Evolutionary conservation across 1,140 invertebrate species (phyloP), one percentile per base, ranked within the genome.

Genomic region (Plodia interpunctella): DNA sequence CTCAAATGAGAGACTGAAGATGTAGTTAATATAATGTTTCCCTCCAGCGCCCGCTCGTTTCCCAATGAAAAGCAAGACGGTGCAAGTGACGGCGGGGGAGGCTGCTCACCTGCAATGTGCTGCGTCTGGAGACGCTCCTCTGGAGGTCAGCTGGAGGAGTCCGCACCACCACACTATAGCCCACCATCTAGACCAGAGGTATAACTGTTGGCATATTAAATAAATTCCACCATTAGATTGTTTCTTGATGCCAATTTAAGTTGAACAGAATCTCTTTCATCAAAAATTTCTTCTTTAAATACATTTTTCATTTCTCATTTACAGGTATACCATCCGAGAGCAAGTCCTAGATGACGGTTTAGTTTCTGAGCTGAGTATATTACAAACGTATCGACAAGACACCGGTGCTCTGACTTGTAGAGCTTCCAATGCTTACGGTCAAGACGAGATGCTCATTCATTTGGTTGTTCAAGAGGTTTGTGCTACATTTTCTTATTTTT

Each of bases 371-470:
- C 90, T 98, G 52, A 92, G 94, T 55, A 95, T 98, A 55, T 91
- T 94, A 55, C 94, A 95, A 66, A 97, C 96, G 1, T 95, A 95
- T 62, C 91, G 96, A 32, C 94, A 95, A 70, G 97, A 98, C 87
- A 97, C 96, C 1, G 96, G 95, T 5, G 93, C 96, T 53, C 95
- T 98, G 80, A 95, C 96, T 18, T 99, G 97, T 87, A 91, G 93
- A 55, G 96, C 96, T 0, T 94, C 93, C 59, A 99, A 98, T 90
- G 92, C 94, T 49, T 97, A 97, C 75, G 97, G 97, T 18, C 94
- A 95, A 68, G 97, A 98, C 75, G 94, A 97, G 79, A 96, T 97
- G 92, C 94, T 94, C 19, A 97, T 98, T 78, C 95, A 97, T 73
- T 91, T 99, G 9, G 94, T 96, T 53, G 96, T 98, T 9, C 96